Evolutionary conservation across 2,797 vertebrate genomes (phyloP).

Genomic region (Protonibea diacanthus): DNA sequence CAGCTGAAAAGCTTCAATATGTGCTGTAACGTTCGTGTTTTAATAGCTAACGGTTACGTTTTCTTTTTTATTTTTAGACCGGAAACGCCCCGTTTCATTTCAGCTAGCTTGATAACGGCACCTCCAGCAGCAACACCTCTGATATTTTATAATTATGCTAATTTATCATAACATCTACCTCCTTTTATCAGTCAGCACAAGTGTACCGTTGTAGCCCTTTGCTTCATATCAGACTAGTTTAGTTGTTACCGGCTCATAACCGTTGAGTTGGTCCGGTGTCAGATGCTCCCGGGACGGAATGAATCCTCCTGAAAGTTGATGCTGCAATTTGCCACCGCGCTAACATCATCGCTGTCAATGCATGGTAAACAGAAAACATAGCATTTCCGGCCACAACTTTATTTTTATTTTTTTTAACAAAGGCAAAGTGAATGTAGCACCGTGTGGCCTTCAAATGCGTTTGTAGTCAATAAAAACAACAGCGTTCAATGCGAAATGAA

Average conservation of each 20-base stretch:
- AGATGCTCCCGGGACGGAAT: constrained; percentile 42
- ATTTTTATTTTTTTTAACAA: background rate
- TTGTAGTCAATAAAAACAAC: background rate
- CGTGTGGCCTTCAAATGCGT: background rate
- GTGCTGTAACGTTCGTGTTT: background rate
- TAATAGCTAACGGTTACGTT: background rate
- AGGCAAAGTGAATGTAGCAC: background rate
- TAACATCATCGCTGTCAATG: constrained; percentile 34
- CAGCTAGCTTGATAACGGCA: constrained; percentile 35
- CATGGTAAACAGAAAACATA: background rate
- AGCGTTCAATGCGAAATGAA: background rate
- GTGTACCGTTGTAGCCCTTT: background rate
- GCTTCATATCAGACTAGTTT: background rate
- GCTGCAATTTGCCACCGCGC: constrained; percentile 51
- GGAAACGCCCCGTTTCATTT: constrained; percentile 23
- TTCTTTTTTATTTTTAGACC: background rate
- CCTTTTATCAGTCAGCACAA: background rate
- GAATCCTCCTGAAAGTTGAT: constrained; percentile 58
- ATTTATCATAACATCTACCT: constrained; percentile 8
- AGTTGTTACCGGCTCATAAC: constrained; percentile 8
- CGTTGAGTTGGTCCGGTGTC: constrained; percentile 15
- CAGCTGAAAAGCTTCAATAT: no score
- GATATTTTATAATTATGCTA: constrained; percentile 12
- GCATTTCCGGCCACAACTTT: constrained; percentile 27
- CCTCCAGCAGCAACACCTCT: constrained; percentile 16